Base-by-base conservation (phyloP, 2,888 invertebrate species). In the Plusia festucae region DNA sequence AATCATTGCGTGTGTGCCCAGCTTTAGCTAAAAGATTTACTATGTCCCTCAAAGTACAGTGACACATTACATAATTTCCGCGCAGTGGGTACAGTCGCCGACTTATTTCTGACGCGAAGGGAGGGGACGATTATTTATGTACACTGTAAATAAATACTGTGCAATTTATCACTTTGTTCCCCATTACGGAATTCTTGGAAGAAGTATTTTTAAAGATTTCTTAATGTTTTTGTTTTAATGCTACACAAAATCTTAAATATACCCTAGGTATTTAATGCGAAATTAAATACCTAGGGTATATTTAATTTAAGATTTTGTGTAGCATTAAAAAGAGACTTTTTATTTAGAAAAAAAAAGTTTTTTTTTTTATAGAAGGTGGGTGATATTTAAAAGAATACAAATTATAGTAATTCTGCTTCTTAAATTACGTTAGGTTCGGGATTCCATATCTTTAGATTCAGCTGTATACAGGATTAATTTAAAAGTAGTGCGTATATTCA, bases 31-130 rank as follows among this genome's bases (percentile, higher is more conserved):
- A 20, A 72, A 46, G 30, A 46, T 51, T 27, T 32, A 8, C 46
- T 59, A 53, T 40, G 51, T 65, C 64, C 46, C 49, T 55, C 56
- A 63, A 34, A 57, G 24, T 20, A 49, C 52, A n/a, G 70, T 73
- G 81, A 80, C 79, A 70, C 67, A 78, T 78, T 70, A 78, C 68
- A 58, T 52, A 60, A 76, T 73, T 78, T 76, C 74, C 76, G 49
- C 53, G 44, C 44, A 59, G 64, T 64, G 32, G 30, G 68, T 68
- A 60, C 49, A 63, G 46, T 63, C 70, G 53, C 16, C 53, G 63
- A 72, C 59, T 64, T 77, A 74, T 60, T 60, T 44, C 49, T 44
- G 56, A 13, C 59, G 34, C 40, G 32, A 53, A 24, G n/a, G 58
- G 58, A 46, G 11, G 22, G 58, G 51, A 60, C 76, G 56, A 76